Conservation (phyloP, 2,113 vertebrate genomes). For the Lycocorax pyrrhopterus region DNA sequence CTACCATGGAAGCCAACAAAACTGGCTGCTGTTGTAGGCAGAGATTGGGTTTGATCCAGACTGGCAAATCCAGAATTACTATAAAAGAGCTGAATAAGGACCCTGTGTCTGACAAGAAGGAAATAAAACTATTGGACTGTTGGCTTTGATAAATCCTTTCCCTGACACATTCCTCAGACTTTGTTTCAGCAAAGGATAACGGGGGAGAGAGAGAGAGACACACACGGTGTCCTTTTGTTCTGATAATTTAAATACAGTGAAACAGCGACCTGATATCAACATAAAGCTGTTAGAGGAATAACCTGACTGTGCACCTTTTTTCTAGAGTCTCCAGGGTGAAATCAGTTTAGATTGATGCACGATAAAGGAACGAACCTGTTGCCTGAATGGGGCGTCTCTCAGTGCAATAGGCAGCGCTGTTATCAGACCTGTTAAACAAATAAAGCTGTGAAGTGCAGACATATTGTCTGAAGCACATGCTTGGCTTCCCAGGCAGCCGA, state of each 20-base stretch:
- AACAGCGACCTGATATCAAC: background rate
- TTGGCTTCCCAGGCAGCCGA: background rate
- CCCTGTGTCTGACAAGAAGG: conserved; percentile 17
- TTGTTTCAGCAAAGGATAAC: conserved; percentile 34
- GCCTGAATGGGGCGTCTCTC: background rate
- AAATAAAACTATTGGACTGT: conserved; percentile 37
- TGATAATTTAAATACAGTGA: conserved; percentile 44
- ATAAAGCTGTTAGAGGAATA: conserved; percentile 10
- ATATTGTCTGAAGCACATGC: background rate
- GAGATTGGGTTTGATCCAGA: background rate
- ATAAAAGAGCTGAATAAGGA: conserved; percentile 9
- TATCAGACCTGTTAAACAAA: conserved; percentile 58
- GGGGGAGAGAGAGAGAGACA: background rate
- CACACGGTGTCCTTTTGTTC: background rate
- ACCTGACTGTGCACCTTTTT: background rate
- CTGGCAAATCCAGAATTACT: background rate
- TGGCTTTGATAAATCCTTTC: conserved; percentile 54
- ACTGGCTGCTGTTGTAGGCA: background rate
- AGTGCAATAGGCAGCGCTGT: conserved; percentile 31
- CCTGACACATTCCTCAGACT: conserved; percentile 18
- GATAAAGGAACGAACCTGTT: conserved; percentile 19
- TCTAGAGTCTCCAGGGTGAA: background rate
- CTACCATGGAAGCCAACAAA: background rate
- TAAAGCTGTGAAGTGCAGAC: conserved; percentile 53
- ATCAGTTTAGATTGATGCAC: conserved; percentile 27